phyloP scores from a whole-genome alignment of 2,888 invertebrate genomes.

The Habrosyne pyritoides region DNA sequence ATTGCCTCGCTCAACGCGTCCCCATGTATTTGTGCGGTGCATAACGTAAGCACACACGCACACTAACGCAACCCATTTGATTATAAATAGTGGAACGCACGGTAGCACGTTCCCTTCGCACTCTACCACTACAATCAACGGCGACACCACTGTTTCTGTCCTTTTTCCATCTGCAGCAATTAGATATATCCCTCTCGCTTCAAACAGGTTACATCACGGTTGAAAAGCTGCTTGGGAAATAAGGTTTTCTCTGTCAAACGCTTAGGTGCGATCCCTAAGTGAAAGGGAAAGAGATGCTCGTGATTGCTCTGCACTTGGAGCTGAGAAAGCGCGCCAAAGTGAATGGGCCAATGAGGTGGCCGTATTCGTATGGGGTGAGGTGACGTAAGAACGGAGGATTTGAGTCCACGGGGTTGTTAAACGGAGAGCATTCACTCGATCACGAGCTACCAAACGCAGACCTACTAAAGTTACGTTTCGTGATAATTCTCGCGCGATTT shows the following conservation, averaged over 20 bases:
- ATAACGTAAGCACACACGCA: conserved; percentile 74
- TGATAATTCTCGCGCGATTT: conserved; percentile 53
- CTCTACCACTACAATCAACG: conserved; percentile 76
- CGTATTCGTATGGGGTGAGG: conserved; percentile 75
- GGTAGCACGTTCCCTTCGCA: conserved; percentile 82
- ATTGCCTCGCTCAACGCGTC: conserved; percentile 71
- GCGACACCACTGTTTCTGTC: conserved; percentile 59
- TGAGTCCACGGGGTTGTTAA: conserved; percentile 75
- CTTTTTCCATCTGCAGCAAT: conserved; percentile 43
- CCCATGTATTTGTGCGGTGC: conserved; percentile 69
- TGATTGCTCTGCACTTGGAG: conserved; percentile 50
- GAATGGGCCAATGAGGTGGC: conserved; percentile 63
- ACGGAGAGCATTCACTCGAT: conserved; percentile 77
- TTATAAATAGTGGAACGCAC: conserved; percentile 83
- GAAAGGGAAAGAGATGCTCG: conserved; percentile 53
- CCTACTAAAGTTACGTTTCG: conserved; percentile 59
- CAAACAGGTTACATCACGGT: conserved; percentile 75
- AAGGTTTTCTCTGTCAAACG: conserved; percentile 59
- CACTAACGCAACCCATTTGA: conserved; percentile 71
- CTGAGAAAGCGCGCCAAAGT: conserved; percentile 79
- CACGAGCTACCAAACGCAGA: conserved; percentile 66
- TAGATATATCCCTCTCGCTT: conserved; percentile 52
- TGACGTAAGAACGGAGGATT: conserved; percentile 73
- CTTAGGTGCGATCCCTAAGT: conserved; percentile 38
- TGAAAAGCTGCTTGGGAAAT: conserved; percentile 52